Evolutionary conservation across 1,140 invertebrate species (phyloP), one percentile per base, ranked within the genome.

Genomic region (Episyrphus balteatus): DNA sequence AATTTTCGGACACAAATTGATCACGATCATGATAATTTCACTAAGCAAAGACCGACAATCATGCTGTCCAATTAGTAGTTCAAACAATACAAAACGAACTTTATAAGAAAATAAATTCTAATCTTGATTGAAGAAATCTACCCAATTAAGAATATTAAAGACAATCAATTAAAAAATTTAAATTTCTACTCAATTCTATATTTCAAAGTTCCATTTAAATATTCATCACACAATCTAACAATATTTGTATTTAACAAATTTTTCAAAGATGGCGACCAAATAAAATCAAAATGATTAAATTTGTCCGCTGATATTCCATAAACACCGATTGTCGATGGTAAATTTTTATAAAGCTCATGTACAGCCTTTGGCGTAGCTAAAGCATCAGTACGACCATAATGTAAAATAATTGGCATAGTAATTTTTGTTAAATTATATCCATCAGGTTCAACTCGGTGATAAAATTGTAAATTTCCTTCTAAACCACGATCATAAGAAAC

Each of bases 311-410:
- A 57, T 21, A 78, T 68, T 42, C 62, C 58, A 43, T 68, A 67
- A 18, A 69, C 70, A 15, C 70, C 72, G 7, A 70, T 56, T 0
- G 64, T 52, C 8, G 55, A 13, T 52, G 61, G 60, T 3, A 81
- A 64, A 53, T 72, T 70, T n/a, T 66, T 61, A 37, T 71, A 73
- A 11, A 83, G 65, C 33, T 65, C 69, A 43, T 75, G 70, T 0
- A 82, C 73, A 54, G 82, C 80, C 2, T 55, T 53, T 7, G 75
- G 68, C 44, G 76, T 71, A 14, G 75, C 80, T 8, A 90, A 60
- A 44, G 76, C 82, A 62, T 92, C 88, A 46, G 81, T 82, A 38
- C 78, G 74, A 6, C 80, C 79, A 54, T 81, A 86, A 61, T 84
- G 82, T 5, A 90, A 57, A 31, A 77, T 76, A 0, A 85, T 73